Conservation (phyloP, 2,888 invertebrate genomes). For the Orthosia gothica region DNA sequence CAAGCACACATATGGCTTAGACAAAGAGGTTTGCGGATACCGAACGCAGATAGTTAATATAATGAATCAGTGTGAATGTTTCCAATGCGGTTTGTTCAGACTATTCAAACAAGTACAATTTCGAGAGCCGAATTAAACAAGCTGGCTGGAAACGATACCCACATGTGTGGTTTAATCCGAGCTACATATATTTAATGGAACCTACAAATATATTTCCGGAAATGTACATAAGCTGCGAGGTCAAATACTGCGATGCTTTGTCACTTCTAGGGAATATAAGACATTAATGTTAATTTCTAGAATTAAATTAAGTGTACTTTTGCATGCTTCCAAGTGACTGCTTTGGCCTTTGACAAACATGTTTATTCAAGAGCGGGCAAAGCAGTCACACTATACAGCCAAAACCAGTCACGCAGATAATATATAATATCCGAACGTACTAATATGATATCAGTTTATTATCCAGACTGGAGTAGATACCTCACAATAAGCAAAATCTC, state of each 20-base stretch:
- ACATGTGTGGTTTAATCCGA: conserved; percentile 11
- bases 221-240: background rate
- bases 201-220: conserved; percentile 19
- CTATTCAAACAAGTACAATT: conserved; percentile 44
- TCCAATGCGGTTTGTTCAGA: conserved; percentile 22
- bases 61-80: conserved; percentile 27
- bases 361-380: background rate
- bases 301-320: no score
- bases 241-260: background rate
- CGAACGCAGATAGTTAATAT: background rate
- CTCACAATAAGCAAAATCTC: no score
- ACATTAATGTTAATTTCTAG: background rate
- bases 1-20: conserved; percentile 3
- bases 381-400: background rate
- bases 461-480: no score
- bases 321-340: no score
- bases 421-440: background rate
- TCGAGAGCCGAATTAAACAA: conserved; percentile 21
- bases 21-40: background rate
- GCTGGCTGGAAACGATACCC: conserved; percentile 31
- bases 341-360: no score
- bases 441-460: no score
- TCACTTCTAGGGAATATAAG: background rate
- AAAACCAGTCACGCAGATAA: background rate
- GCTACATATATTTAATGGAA: conserved; percentile 19